Conservation (phyloP, 2,888 invertebrate genomes). For the Chymomyza caudatula region DNA sequence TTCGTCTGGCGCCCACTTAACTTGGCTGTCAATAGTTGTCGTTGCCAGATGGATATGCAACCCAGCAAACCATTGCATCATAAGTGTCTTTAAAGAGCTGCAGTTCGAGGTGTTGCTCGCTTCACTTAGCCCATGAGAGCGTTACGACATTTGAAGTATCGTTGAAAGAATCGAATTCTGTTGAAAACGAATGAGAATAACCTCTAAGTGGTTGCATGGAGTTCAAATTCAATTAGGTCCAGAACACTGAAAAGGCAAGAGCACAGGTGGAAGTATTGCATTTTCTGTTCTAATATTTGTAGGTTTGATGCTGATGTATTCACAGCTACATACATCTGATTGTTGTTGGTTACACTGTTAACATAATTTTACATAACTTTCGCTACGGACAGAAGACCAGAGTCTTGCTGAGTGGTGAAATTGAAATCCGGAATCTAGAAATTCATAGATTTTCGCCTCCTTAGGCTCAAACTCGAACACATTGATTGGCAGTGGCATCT, state of each 20-base stretch:
- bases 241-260: no score
- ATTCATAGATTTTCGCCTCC: slow-evolving; percentile 86
- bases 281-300: no score
- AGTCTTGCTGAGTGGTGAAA: slow-evolving; percentile 74
- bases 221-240: no score
- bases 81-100: no score
- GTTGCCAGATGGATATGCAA: neutral
- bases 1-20: slow-evolving; percentile 1
- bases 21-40: slow-evolving; percentile 31
- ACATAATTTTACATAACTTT: slow-evolving; percentile 73
- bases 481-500: slow-evolving; percentile 98
- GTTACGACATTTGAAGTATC: no score
- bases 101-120: no score
- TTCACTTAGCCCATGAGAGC: no score
- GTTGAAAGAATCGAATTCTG: no score
- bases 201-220: no score
- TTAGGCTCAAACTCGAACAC: slow-evolving; percentile 98
- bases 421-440: slow-evolving; percentile 78
- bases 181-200: no score
- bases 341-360: slow-evolving; percentile 35
- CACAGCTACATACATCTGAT: slow-evolving; percentile 50
- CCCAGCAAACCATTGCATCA: neutral
- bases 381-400: slow-evolving; percentile 70
- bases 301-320: slow-evolving; percentile 57
- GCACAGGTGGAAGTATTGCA: no score